Evolutionary conservation across 2,888 invertebrate species (phyloP).

Genomic region (Apotomis capreana): DNA sequence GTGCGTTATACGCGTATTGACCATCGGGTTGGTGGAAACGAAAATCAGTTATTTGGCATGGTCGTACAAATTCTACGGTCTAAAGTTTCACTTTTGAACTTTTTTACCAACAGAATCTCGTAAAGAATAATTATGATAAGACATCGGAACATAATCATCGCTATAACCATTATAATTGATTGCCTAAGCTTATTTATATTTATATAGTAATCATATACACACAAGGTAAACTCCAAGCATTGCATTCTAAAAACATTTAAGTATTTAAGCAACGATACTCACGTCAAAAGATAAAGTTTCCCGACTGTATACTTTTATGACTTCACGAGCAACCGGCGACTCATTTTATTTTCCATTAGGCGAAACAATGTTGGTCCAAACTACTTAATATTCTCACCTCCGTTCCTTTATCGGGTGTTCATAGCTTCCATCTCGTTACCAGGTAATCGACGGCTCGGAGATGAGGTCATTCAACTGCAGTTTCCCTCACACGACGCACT

Average conservation of each 20-base stretch:
- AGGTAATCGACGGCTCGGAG: constrained; percentile 92
- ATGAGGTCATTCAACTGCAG: constrained; percentile 89
- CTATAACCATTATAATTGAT: too few relatives aligned
- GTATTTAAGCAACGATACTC: neutral
- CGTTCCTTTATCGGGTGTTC: constrained; percentile 57
- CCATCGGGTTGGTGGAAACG: too few relatives aligned
- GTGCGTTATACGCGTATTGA: too few relatives aligned
- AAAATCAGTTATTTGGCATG: too few relatives aligned
- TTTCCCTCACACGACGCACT: constrained; percentile 97
- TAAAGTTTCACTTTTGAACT: too few relatives aligned
- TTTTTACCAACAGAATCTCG: too few relatives aligned
- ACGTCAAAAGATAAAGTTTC: constrained; percentile 7
- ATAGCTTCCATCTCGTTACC: constrained; percentile 68
- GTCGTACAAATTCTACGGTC: too few relatives aligned
- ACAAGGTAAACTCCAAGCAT: neutral
- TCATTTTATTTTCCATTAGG: constrained; percentile 37
- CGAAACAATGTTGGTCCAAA: constrained; percentile 41
- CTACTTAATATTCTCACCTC: constrained; percentile 37
- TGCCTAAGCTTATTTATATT: too few relatives aligned
- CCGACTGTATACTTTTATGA: constrained; percentile 15
- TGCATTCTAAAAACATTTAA: neutral
- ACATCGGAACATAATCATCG: too few relatives aligned
- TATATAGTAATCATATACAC: neutral
- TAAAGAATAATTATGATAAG: too few relatives aligned
- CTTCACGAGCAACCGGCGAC: constrained; percentile 18